Percentiles rank a stretch among this genome's conserved stretches.
Conservation (phyloP, 1,140 invertebrate species). For the Brachionus paranguensis region DNA sequence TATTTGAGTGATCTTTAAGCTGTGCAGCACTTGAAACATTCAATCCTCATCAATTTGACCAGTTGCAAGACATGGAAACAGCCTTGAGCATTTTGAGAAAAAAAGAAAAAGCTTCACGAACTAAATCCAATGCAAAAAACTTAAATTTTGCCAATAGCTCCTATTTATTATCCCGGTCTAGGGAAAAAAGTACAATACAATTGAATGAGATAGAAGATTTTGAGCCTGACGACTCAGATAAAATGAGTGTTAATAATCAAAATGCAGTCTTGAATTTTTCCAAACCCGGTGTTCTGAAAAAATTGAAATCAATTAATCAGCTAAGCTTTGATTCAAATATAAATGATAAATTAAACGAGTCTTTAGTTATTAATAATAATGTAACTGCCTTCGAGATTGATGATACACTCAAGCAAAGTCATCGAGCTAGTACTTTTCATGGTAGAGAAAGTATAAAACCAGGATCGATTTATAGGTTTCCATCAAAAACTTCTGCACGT, state of each 20-base stretch:
- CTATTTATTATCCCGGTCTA: background rate
- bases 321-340: background rate
- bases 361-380: background rate
- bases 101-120: background rate
- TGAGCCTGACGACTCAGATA: background rate
- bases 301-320: background rate
- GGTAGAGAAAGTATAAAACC: background rate
- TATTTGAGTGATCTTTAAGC: background rate
- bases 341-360: background rate
- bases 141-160: background rate
- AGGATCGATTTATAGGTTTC: background rate
- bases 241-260: background rate
- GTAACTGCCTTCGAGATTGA: background rate
- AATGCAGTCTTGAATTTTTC: background rate
- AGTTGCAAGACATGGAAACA: background rate
- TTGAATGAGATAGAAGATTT: background rate
- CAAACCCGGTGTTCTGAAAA: background rate
- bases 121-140: background rate
- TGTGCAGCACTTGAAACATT: background rate
- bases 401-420: background rate
- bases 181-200: background rate
- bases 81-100: background rate
- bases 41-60: conserved; percentile 11
- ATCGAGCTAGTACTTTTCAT: background rate
- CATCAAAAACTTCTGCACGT: background rate